A percentile compares a stretch with the other conserved stretches of the same genome.
phyloP scores from a whole-genome alignment of 2,888 invertebrate genomes.

The Agrotis clavis region DNA sequence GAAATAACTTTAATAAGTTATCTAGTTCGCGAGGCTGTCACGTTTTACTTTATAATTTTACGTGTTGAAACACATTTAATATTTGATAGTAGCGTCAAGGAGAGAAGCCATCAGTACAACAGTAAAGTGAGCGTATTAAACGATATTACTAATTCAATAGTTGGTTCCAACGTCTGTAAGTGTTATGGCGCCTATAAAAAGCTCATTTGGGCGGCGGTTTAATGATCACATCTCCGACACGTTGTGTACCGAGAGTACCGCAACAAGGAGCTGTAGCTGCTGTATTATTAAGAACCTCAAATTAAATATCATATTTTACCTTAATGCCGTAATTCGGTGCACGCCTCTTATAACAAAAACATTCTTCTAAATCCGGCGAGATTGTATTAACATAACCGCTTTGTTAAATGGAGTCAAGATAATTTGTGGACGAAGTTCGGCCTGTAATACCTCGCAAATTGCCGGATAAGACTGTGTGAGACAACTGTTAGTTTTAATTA shows the following conservation, averaged over 20 bases:
- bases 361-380: slow-evolving; percentile 86
- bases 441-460: slow-evolving; percentile 91
- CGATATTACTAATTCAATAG: slow-evolving; percentile 86
- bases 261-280: slow-evolving; percentile 70
- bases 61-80: slow-evolving; percentile 74
- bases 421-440: slow-evolving; percentile 90
- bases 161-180: slow-evolving; percentile 83
- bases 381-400: slow-evolving; percentile 90
- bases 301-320: slow-evolving; percentile 85
- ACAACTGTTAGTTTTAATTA: slow-evolving; percentile 92
- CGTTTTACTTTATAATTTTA: slow-evolving; percentile 62
- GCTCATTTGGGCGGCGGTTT: slow-evolving; percentile 82
- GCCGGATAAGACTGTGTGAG: slow-evolving; percentile 91
- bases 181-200: slow-evolving; percentile 85
- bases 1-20: slow-evolving; percentile 47
- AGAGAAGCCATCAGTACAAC: slow-evolving; percentile 73
- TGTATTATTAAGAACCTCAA: slow-evolving; percentile 76
- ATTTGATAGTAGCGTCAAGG: slow-evolving; percentile 79
- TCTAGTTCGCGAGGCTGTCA: slow-evolving; percentile 38
- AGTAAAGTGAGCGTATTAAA: slow-evolving; percentile 83
- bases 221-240: slow-evolving; percentile 79
- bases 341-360: slow-evolving; percentile 85
- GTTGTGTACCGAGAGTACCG: slow-evolving; percentile 66
- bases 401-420: slow-evolving; percentile 90
- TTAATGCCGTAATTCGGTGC: slow-evolving; percentile 83